Conservation (phyloP, 2,888 invertebrate species). For the Malthinus flaveolus region DNA sequence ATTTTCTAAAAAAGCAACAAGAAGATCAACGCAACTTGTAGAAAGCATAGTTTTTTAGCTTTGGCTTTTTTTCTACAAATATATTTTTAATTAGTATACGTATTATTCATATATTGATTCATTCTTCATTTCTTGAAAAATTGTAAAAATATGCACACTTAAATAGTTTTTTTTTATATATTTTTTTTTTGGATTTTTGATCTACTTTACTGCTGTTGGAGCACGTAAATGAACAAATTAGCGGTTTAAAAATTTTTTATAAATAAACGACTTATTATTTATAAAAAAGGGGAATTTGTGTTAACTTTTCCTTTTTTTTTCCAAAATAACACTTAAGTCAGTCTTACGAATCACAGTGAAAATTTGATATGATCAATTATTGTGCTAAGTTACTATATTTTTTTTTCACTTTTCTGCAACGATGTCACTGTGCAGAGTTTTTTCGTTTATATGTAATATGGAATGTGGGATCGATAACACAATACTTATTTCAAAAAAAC, state of each 20-base stretch:
- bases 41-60: slow-evolving; percentile 43
- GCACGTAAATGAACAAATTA: slow-evolving; percentile 25
- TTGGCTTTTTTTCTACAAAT: slow-evolving; percentile 37
- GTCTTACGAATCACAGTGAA: slow-evolving; percentile 62
- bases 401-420: slow-evolving; percentile 22
- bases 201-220: slow-evolving; percentile 49
- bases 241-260: slow-evolving; percentile 22
- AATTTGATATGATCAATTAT: slow-evolving; percentile 61
- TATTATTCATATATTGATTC: slow-evolving; percentile 51
- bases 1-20: slow-evolving; percentile 45
- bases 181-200: slow-evolving; percentile 38
- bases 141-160: slow-evolving; percentile 54
- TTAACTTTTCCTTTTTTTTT: slow-evolving; percentile 46
- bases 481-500: slow-evolving; percentile 27
- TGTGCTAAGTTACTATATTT: slow-evolving; percentile 53
- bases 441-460: slow-evolving; percentile 25
- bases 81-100: slow-evolving; percentile 45
- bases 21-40: slow-evolving; percentile 47
- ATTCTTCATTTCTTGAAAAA: slow-evolving; percentile 44
- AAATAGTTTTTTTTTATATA: slow-evolving; percentile 39
- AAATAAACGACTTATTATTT: slow-evolving; percentile 33
- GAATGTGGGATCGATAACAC: slow-evolving; percentile 30
- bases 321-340: slow-evolving; percentile 58
- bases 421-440: slow-evolving; percentile 1
- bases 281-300: slow-evolving; percentile 38